Evolutionary conservation across 30 jellyfish, hydroid and myxozoan genomes (phyloP), one percentile per base, ranked within the genome.

Genomic region (Hydractinia symbiolongicarpus): DNA sequence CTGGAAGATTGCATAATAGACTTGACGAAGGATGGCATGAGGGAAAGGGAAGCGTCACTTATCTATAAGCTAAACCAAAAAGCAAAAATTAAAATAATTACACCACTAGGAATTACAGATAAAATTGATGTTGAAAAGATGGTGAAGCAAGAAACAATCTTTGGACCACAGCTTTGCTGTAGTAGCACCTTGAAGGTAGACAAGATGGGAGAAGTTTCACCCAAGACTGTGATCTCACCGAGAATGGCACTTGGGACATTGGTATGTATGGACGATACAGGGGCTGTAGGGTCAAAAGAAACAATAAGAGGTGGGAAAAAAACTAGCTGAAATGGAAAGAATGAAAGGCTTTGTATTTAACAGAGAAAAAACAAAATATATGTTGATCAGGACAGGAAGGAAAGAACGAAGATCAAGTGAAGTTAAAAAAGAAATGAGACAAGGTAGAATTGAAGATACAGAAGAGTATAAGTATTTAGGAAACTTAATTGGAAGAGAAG

Each of bases 101-200:
- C 90, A 72, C 90, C 85, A 21, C 62, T 50, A 0, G 90, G 85
- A 14, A 58, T 5, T 20, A 82, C 90, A 20, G 61, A 82, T 4
- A 73, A 72, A 53, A n/a, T 70, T 0, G 54, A 72, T 70, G 72
- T 73, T 3, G 67, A 82, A 55, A 62, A 72, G 1, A 8, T 57
- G 7, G 90, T 72, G 50, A 82, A 82, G 55, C 90, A 82, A 72
- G 90, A 84, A 40, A 82, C 79, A 4, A 9, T 82, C 55, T 73
- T 6, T 55, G 90, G 84, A 14, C 90, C 84, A 53, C 74, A 64
- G 40, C 4, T 64, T 4, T 64, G 74, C 4, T 7, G 74, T 4
- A 6, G 4, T 5, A 13, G 9, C 9, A 64, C 74, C 2, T 0
- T 64, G 2, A 6, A 13, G 2, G 17, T 4, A 2, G 4, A 64